Conservation (phyloP, 1,140 invertebrate species). For the Rhysida immarginata region DNA sequence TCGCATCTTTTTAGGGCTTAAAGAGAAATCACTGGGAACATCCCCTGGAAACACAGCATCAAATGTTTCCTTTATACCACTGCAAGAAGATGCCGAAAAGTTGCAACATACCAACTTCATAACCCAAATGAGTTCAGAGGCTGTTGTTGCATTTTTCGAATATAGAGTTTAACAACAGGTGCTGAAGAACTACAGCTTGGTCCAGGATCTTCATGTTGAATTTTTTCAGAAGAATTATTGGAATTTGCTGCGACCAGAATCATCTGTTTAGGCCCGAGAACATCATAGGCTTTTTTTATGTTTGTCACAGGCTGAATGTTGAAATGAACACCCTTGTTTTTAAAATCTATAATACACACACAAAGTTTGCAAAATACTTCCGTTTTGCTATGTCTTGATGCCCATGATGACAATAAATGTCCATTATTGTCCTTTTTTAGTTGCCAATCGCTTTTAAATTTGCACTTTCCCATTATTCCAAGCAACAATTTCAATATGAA, state of each 20-base stretch:
- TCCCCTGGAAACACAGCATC: slow-evolving; percentile 3
- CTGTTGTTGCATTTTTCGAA: not conserved
- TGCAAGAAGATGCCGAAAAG: not conserved
- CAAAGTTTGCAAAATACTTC: not conserved
- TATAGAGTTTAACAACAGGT: not conserved
- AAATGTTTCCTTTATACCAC: slow-evolving; percentile 1
- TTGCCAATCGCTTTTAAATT: too few species aligned
- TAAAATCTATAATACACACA: not conserved
- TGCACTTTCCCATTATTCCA: too few species aligned
- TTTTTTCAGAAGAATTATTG: too few species aligned
- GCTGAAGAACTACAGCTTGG: not conserved
- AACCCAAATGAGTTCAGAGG: not conserved
- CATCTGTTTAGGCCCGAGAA: not conserved
- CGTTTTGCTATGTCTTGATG: not conserved
- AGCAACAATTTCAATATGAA: too few species aligned
- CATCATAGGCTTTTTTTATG: not conserved
- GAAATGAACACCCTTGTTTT: not conserved
- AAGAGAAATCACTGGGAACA: slow-evolving; percentile 2
- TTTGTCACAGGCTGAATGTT: not conserved
- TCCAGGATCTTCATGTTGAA: not conserved
- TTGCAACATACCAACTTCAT: slow-evolving; percentile 1
- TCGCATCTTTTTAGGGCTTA: slow-evolving; percentile 10
- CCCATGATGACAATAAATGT: not conserved
- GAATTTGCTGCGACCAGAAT: not conserved
- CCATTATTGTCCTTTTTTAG: too few species aligned